Evolutionary conservation across 2,113 vertebrate species (phyloP).

Genomic region (Urocynchramus pylzowi): DNA sequence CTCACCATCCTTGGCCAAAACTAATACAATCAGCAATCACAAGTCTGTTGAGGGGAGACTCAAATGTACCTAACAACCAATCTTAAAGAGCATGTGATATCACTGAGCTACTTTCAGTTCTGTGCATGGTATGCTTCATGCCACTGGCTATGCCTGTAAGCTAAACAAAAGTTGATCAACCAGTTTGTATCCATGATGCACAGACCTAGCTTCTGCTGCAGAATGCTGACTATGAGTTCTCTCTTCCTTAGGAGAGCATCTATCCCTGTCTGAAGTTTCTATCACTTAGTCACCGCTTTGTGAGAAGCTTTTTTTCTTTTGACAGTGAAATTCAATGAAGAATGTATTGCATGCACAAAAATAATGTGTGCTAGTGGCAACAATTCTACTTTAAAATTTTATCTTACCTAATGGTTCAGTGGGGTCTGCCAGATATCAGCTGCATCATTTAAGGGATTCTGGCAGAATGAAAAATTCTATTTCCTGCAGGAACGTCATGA

Average conservation of each 20-base stretch:
- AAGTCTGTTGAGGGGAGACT: background rate
- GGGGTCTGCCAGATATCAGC: background rate
- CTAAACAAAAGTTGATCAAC: background rate
- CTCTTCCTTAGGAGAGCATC: background rate
- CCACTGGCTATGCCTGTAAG: background rate
- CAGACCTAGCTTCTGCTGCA: background rate
- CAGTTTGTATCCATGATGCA: background rate
- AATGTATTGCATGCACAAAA: background rate
- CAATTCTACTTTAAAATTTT: background rate
- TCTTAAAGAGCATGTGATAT: background rate
- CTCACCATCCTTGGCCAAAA: background rate
- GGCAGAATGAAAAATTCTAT: background rate
- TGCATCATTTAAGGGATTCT: background rate
- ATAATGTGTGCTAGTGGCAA: background rate
- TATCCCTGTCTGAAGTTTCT: background rate
- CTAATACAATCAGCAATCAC: too few relatives aligned
- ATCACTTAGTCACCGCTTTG: background rate
- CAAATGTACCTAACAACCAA: background rate
- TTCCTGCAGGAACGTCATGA: background rate
- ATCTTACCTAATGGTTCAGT: background rate
- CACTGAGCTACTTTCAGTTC: background rate
- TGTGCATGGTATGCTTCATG: background rate
- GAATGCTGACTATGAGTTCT: accelerated
- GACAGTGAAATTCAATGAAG: background rate
- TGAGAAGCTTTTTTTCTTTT: background rate